Conservation (phyloP, 2,113 vertebrate species). For the Corynorhinus townsendii region DNA sequence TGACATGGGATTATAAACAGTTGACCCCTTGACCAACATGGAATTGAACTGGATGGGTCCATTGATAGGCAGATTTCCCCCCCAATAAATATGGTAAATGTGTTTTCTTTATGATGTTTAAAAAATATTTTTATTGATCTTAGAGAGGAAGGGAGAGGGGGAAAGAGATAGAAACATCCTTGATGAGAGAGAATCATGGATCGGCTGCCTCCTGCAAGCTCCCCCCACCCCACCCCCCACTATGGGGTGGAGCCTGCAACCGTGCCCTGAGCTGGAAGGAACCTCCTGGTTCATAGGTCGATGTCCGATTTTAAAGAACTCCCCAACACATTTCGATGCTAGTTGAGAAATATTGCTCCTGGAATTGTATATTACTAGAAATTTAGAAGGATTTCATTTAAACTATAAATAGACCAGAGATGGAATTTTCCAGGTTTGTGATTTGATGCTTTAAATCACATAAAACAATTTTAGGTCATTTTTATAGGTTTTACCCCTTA, state of each 20-base stretch:
- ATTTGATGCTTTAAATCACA: background rate
- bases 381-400: background rate
- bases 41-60: background rate
- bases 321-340: background rate
- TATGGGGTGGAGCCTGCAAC: too few species aligned
- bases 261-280: too few species aligned
- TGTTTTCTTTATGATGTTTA: background rate
- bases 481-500: background rate
- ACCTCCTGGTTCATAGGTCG: too few species aligned
- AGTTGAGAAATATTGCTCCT: background rate
- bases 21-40: background rate
- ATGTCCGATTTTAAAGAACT: background rate
- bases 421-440: background rate
- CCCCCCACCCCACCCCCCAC: rapidly evolving
- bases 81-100: background rate
- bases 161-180: too few species aligned
- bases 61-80: background rate
- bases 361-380: background rate
- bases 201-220: too few species aligned
- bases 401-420: background rate
- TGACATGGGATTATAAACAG: background rate
- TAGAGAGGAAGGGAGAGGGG: too few species aligned
- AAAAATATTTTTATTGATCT: too few species aligned
- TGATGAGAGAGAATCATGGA: too few species aligned
- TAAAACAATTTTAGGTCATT: background rate